phyloP scores from a whole-genome alignment of 30 jellyfish, hydroid and myxozoan genomes.

The Aurelia sp. region DNA sequence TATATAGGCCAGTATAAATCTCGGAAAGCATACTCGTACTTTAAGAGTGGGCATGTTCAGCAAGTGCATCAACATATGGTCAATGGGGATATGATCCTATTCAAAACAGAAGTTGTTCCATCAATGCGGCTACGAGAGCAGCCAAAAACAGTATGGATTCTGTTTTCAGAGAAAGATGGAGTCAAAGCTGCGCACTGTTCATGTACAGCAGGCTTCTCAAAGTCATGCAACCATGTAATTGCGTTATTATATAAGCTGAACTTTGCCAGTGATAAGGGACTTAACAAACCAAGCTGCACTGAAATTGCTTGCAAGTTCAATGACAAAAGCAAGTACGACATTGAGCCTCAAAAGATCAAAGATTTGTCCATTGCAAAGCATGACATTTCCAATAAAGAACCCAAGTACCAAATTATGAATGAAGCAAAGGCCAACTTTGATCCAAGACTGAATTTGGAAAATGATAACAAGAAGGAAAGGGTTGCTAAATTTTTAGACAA shows the following conservation, averaged over 20 bases:
- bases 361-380: no score
- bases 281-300: no score
- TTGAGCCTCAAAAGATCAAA: no score
- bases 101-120: slow-evolving; percentile 7
- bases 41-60: no score
- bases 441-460: slow-evolving; percentile 1
- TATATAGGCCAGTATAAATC: no score
- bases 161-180: slow-evolving; percentile 1
- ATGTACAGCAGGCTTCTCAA: slow-evolving; percentile 8
- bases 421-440: slow-evolving; percentile 13
- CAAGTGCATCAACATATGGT: no score
- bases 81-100: no score
- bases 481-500: slow-evolving; percentile 3
- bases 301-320: no score
- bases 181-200: slow-evolving; percentile 8
- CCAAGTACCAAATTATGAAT: no score
- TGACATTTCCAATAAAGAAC: no score
- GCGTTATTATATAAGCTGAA: slow-evolving; percentile 4
- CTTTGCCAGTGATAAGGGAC: slow-evolving; percentile 9
- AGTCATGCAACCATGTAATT: no score
- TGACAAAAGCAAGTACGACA: neutral
- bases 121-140: slow-evolving; percentile 12
- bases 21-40: no score
- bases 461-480: neutral
- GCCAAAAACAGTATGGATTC: slow-evolving; percentile 12